Percentiles rank a stretch among this genome's conserved stretches.
These are phyloP conservation scores for Heliconius ismenius DNA, from an alignment of 2,888 invertebrate species.

Conservation along the genomic window DNA sequence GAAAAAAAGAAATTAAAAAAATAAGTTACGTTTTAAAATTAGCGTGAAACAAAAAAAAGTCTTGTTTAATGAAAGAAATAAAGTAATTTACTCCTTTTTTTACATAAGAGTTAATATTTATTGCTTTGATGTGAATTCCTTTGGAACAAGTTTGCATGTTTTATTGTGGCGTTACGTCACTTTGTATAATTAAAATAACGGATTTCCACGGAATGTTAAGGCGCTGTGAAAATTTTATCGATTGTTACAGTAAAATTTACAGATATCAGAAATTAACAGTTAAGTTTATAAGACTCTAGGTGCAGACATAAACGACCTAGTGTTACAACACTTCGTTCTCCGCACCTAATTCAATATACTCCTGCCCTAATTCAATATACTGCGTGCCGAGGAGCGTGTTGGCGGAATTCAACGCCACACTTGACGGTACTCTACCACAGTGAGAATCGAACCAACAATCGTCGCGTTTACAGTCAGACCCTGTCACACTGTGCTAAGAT, in stretches of 20 bases:
- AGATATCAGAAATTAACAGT: not conserved
- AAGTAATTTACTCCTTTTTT: not conserved
- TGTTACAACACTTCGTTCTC: not conserved
- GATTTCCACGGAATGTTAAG: constrained; percentile 29
- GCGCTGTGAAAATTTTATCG: constrained; percentile 6
- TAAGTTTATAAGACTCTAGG: not conserved
- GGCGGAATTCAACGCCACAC: not conserved
- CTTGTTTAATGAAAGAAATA: not conserved
- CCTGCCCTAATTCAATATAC: not conserved
- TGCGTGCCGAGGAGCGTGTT: not conserved
- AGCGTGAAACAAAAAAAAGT: not conserved
- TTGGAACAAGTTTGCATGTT: constrained; percentile 12
- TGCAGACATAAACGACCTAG: not conserved
- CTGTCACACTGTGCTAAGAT: not conserved
- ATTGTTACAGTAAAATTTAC: constrained; percentile 15
- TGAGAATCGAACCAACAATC: not conserved
- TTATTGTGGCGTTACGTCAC: constrained; percentile 31
- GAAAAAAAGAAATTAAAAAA: too few relatives aligned
- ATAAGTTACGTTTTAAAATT: too few relatives aligned
- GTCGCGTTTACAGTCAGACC: not conserved
- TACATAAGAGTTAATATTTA: constrained; percentile 8
- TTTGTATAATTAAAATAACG: constrained; percentile 32
- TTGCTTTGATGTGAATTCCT: constrained; percentile 7
- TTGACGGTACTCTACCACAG: not conserved
- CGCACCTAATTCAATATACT: not conserved